Evolutionary conservation across 2,888 invertebrate species (phyloP).

Genomic region (Lochmaea capreae): DNA sequence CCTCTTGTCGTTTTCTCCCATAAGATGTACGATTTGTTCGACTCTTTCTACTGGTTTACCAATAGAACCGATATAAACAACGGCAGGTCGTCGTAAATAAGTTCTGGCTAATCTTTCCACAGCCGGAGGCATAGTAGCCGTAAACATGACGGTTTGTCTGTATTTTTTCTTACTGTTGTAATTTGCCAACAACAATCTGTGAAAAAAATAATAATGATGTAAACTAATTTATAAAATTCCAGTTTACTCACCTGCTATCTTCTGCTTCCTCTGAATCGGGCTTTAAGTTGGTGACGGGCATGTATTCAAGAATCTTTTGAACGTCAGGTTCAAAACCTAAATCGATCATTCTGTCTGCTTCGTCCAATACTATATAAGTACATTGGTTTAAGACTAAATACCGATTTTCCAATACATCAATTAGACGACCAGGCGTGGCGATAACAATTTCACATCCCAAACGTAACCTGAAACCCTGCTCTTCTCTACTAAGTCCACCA

Average conservation of each 20-base stretch:
- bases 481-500: conserved; percentile 97
- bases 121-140: conserved; percentile 99
- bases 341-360: conserved; percentile 99
- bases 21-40: conserved; percentile 96
- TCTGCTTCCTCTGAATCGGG: conserved; percentile 99
- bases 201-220: background rate
- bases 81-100: conserved; percentile 94
- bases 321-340: conserved; percentile 99
- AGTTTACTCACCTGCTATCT: conserved; percentile 67
- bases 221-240: no score
- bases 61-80: conserved; percentile 92
- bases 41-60: conserved; percentile 98
- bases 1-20: conserved; percentile 95
- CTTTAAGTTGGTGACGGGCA: conserved; percentile 98
- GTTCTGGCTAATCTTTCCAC: conserved; percentile 95
- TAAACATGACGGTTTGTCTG: conserved; percentile 99
- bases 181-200: conserved; percentile 82
- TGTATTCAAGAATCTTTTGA: conserved; percentile 95
- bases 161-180: conserved; percentile 97
- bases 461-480: conserved; percentile 92
- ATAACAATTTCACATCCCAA: conserved; percentile 99
- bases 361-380: conserved; percentile 96
- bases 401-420: conserved; percentile 95
- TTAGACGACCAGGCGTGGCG: conserved; percentile 98
- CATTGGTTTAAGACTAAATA: conserved; percentile 97